phyloP scores from a whole-genome alignment of 2,888 invertebrate species.

The Ectemnius lituratus region DNA sequence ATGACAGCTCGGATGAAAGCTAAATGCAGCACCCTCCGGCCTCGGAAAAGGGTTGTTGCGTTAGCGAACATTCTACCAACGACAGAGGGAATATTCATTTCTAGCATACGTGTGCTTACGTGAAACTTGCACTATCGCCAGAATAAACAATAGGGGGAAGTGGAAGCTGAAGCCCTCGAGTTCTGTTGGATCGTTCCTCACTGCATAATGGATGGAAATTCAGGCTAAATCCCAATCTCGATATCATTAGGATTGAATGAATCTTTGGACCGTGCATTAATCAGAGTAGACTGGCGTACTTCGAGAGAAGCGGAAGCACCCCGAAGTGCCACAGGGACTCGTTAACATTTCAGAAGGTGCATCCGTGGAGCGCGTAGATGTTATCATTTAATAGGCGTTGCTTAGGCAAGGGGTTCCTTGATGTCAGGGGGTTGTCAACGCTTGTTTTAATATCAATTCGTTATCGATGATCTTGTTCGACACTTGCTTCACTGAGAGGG shows the following conservation, averaged over 20 bases:
- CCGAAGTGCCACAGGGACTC: not conserved
- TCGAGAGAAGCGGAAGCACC: not conserved
- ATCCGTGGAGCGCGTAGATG: constrained; percentile 25
- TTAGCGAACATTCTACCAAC: constrained; percentile 39
- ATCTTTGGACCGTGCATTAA: not conserved
- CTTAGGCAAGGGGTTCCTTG: not conserved
- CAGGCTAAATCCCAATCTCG: no score
- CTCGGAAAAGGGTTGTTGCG: no score
- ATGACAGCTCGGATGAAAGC: constrained; percentile 32
- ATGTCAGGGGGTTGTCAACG: constrained; percentile 22
- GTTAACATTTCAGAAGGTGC: constrained; percentile 21
- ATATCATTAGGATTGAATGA: no score
- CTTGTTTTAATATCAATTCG: constrained; percentile 59
- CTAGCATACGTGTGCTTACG: constrained; percentile 14
- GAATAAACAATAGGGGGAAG: not conserved
- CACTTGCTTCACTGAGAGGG: constrained; percentile 32
- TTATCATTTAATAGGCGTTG: constrained; percentile 42
- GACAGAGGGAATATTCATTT: constrained; percentile 31
- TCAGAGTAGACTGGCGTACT: not conserved
- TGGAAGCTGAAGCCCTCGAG: not conserved
- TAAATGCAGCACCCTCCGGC: no score
- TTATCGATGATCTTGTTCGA: constrained; percentile 50
- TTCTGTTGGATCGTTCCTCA: not conserved
- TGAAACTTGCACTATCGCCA: constrained; percentile 15
- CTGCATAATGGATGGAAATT: no score